Evolutionary conservation across 2,888 invertebrate species (phyloP), one percentile per base, ranked within the genome.

Genomic region (Conomelus anceps): DNA sequence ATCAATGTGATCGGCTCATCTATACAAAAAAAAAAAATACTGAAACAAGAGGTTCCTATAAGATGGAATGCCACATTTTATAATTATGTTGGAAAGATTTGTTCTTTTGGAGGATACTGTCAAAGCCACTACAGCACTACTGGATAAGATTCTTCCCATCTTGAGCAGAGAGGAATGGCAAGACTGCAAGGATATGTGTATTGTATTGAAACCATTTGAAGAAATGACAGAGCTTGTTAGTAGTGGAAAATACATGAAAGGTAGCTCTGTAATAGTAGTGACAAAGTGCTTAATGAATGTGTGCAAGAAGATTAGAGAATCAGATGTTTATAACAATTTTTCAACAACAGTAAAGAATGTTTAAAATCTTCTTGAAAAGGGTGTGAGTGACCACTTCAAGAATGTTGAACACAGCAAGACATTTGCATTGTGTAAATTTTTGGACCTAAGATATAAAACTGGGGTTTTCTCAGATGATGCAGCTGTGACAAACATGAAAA

Each of bases 151-250:
- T n/a, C n/a, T n/a, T n/a, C n/a, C n/a, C n/a, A n/a, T n/a, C n/a
- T n/a, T n/a, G n/a, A n/a, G n/a, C n/a, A n/a, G n/a, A n/a, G 85
- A 84, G 22, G 91, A 91, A 87, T 91, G 91, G 90, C 86, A 90
- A 22, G 88, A 89, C 29, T 85, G 87, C 41, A 87, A 88, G 88
- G 88, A 91, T 23, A 86, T 91, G 4, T 89, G 89, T 23, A 24
- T n/a, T n/a, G n/a, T n/a, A n/a, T n/a, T n/a, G n/a, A n/a, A n/a
- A n/a, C n/a, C n/a, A n/a, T n/a, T n/a, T n/a, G n/a, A n/a, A n/a
- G n/a, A n/a, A n/a, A n/a, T n/a, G n/a, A n/a, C n/a, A n/a, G n/a
- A n/a, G n/a, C n/a, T n/a, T n/a, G n/a, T n/a, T n/a, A n/a, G n/a
- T n/a, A n/a, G n/a, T n/a, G n/a, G n/a, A n/a, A n/a, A n/a, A n/a